Evolutionary conservation across 92 coral and sea anemone species (phyloP), one percentile per base, ranked within the genome.

Genomic region (Parazoanthus swiftii): DNA sequence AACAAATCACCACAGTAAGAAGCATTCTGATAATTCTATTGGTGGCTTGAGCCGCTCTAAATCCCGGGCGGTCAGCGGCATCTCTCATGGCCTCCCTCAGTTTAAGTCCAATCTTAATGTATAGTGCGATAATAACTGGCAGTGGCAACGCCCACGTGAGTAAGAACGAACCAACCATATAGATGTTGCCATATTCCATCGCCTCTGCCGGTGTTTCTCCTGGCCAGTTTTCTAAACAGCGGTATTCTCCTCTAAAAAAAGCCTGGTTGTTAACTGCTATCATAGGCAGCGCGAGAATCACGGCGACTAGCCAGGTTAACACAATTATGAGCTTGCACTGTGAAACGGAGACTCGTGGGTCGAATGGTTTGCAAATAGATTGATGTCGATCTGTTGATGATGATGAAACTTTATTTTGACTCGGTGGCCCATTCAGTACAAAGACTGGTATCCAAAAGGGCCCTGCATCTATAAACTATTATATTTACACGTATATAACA

Each of bases 61-160:
- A 97, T 13, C 99, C 99, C 13, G 98, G 98, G 84, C 99, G 94
- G 90, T 97, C 98, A 82, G 93, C 99, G 77, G 94, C 99, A 68
- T 97, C 99, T 63, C 88, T 90, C 86, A 91, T 96, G 20, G 98
- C 99, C 71, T 93, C 95, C 46, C 91, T 90, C 79, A 97, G 92
- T 72, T 96, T 96, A 3, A 95, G 85, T 37, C 95, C 97, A 46
- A 97, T 97, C 65, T 90, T 89, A 50, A 97, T 94, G 81, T 95
- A 97, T 59, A 97, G 89, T 43, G 92, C 75, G 79, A 93, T 95
- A 85, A 97, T 94, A 67, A 97, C 77, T 9, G 96, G 94, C 85
- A 97, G 90, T 33, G 99, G 99, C 35, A 97, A 85, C 1, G 98
- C 97, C 89, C 95, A 97, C 6, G 99, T 97, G 39, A 97, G 90